Percentiles rank a stretch among this genome's conserved stretches.
Evolutionary conservation across 2,113 vertebrate genomes (phyloP).

Genomic region (Xiphophorus couchianus): DNA sequence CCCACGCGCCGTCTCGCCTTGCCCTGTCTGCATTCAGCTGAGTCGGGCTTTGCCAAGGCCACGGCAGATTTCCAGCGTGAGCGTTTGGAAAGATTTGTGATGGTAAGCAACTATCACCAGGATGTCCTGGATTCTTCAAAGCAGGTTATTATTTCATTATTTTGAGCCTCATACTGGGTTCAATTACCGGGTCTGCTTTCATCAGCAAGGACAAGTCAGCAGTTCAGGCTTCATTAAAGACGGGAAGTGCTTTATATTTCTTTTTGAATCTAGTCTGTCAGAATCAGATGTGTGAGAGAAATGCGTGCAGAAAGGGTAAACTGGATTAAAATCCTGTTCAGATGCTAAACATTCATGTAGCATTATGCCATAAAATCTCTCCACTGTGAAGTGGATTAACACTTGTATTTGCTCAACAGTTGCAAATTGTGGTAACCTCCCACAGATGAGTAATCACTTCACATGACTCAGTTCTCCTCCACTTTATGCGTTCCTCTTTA

Average conservation of each 20-base stretch:
- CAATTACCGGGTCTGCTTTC: constrained; percentile 50
- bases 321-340: background rate
- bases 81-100: constrained; percentile 18
- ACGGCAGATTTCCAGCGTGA: constrained; percentile 8
- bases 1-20: background rate
- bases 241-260: constrained; percentile 16
- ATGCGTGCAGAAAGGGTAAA: background rate
- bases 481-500: constrained; percentile 5
- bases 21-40: constrained; percentile 5
- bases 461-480: constrained; percentile 13
- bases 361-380: constrained; percentile 1
- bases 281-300: background rate
- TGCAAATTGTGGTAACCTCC: constrained; percentile 10
- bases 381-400: constrained; percentile 3
- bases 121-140: constrained; percentile 69
- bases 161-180: constrained; percentile 48
- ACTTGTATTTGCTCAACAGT: constrained; percentile 15
- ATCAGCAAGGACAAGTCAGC: constrained; percentile 38
- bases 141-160: constrained; percentile 56
- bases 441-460: constrained; percentile 28
- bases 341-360: background rate
- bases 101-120: constrained; percentile 49
- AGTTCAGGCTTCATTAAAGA: constrained; percentile 56
- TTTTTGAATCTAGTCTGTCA: constrained; percentile 23
- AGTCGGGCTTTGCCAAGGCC: background rate